phyloP scores from a whole-genome alignment of 2,888 invertebrate species.

The Ectobius pallidus region DNA sequence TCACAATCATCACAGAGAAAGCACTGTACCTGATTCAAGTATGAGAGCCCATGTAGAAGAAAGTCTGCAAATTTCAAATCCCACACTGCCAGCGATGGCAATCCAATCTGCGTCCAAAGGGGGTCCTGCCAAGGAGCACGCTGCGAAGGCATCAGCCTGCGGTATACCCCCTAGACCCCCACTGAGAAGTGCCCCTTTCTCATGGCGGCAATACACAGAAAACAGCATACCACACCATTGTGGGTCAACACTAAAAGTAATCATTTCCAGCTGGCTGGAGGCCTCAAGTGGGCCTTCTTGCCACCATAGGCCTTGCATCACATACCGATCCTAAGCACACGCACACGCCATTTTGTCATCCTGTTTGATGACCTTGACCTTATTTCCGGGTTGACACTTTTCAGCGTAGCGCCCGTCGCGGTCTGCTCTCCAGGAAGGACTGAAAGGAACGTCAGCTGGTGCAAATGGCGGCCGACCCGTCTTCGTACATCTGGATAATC shows the following conservation, averaged over 20 bases:
- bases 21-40: slow-evolving; percentile 47
- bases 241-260: slow-evolving; percentile 45
- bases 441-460: slow-evolving; percentile 16
- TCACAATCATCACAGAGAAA: no score
- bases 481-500: background rate
- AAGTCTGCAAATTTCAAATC: slow-evolving; percentile 47
- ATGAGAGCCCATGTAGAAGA: slow-evolving; percentile 47
- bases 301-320: slow-evolving; percentile 27
- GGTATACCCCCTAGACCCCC: slow-evolving; percentile 39
- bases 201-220: slow-evolving; percentile 46
- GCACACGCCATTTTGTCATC: background rate
- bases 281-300: slow-evolving; percentile 19
- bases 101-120: slow-evolving; percentile 49
- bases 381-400: slow-evolving; percentile 1
- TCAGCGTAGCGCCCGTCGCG: background rate
- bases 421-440: background rate
- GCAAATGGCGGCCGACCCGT: slow-evolving; percentile 4
- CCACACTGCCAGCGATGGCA: slow-evolving; percentile 46
- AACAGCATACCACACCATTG: slow-evolving; percentile 46
- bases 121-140: slow-evolving; percentile 46
- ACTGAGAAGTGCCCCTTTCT: slow-evolving; percentile 41
- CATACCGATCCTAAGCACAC: slow-evolving; percentile 6
- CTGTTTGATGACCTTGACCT: background rate
- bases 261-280: slow-evolving; percentile 41
- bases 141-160: slow-evolving; percentile 45